A percentile compares a stretch with the other conserved stretches of the same genome.
phyloP scores from a whole-genome alignment of 2,113 vertebrate genomes.

The Cygnus buccinator region DNA sequence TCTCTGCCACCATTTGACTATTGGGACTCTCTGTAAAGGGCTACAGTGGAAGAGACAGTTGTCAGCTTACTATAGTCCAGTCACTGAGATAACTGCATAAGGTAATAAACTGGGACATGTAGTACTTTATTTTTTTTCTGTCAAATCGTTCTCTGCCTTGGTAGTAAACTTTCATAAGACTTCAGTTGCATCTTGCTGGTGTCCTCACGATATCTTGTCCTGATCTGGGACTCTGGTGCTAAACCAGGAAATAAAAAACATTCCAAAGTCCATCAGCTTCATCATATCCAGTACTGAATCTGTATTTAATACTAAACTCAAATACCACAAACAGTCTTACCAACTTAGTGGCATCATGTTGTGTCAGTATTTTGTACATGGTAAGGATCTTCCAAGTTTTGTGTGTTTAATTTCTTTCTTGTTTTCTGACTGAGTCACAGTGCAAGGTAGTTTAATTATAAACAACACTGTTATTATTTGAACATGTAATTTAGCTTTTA shows the following conservation, averaged over 20 bases:
- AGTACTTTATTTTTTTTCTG: not conserved
- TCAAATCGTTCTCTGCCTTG: not conserved
- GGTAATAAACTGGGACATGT: not conserved
- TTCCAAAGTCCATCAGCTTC: not conserved
- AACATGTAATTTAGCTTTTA: not conserved
- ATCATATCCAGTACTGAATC: not conserved
- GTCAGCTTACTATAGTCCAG: not conserved
- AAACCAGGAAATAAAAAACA: rapidly evolving
- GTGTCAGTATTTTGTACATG: not conserved
- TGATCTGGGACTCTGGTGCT: rapidly evolving
- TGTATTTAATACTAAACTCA: not conserved
- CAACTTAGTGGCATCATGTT: not conserved
- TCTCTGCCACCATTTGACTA: not conserved
- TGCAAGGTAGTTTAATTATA: not conserved
- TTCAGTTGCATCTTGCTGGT: not conserved
- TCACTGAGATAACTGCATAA: not conserved
- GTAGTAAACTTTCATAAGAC: not conserved
- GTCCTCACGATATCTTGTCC: not conserved
- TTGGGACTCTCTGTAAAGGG: not conserved
- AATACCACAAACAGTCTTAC: not conserved
- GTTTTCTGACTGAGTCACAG: not conserved
- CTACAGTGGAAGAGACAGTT: not conserved
- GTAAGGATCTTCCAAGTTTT: not conserved
- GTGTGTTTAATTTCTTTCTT: not conserved
- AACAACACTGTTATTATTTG: not conserved